Evolutionary conservation across 2,113 vertebrate species (phyloP).

Genomic region (Phainopepla nitens): DNA sequence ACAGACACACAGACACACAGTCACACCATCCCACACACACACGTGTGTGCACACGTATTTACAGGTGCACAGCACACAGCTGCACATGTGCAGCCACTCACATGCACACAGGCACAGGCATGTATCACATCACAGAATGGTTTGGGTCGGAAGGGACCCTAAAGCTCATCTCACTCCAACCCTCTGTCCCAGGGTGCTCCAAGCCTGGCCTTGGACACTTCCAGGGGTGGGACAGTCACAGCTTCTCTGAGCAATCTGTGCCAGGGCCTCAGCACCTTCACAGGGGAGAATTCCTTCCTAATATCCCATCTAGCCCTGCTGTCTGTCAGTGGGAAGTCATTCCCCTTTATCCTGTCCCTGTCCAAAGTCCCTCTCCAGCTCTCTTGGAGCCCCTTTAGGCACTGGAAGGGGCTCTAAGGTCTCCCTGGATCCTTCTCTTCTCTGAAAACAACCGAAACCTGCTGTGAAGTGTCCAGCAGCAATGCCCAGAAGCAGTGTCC

Average conservation of each 20-base stretch:
- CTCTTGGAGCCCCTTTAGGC: not conserved
- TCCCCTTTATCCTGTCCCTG: not conserved
- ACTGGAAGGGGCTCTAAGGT: not conserved
- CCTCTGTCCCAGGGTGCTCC: not conserved
- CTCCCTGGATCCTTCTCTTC: not conserved
- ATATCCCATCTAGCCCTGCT: not conserved
- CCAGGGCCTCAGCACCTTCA: fast-evolving
- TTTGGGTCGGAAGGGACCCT: not conserved
- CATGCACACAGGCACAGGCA: not conserved
- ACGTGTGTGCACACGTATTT: fast-evolving
- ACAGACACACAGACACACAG: not conserved
- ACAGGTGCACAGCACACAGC: not conserved
- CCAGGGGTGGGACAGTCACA: not conserved
- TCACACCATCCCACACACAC: too few relatives aligned
- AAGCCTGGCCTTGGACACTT: not conserved
- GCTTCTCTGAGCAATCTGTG: not conserved
- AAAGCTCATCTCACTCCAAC: not conserved
- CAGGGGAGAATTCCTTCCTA: not conserved
- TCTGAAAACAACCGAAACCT: not conserved
- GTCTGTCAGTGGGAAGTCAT: not conserved
- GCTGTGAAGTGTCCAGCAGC: not conserved
- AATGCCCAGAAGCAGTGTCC: not conserved
- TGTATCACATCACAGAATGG: not conserved
- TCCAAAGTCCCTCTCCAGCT: not conserved
- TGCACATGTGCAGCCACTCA: not conserved